These are phyloP conservation scores for Syndactyla subalaris DNA, from an alignment of 2,797 vertebrate species.

Conservation along the genomic window DNA sequence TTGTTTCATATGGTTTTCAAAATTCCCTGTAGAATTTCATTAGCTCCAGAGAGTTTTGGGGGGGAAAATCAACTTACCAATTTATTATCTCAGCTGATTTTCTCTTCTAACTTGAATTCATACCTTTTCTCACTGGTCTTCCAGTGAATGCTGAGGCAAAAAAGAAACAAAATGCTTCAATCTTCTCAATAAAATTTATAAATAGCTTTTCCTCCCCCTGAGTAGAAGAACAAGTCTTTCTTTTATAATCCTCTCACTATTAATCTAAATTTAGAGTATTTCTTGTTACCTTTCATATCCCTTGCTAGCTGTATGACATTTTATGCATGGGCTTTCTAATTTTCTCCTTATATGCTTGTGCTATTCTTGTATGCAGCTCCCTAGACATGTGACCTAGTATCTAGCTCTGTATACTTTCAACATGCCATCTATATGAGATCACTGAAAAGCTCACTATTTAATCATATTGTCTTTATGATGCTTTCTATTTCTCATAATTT, in stretches of 20 bases:
- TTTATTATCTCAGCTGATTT: neutral
- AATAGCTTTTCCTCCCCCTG: neutral
- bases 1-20: neutral
- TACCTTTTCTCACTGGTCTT: neutral
- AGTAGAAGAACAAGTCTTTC: neutral
- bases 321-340: slow-evolving; percentile 25
- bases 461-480: neutral
- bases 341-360: neutral
- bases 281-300: neutral
- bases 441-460: neutral
- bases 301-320: slow-evolving; percentile 30
- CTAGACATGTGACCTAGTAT: neutral
- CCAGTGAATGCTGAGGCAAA: neutral
- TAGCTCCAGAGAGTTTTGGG: neutral
- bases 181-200: neutral
- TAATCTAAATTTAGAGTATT: slow-evolving; percentile 33
- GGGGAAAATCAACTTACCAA: accelerated
- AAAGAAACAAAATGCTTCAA: neutral
- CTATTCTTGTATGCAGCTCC: slow-evolving; percentile 9
- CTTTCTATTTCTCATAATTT: neutral
- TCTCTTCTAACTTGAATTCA: neutral
- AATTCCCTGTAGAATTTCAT: neutral
- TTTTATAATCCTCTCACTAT: neutral
- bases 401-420: neutral
- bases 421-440: neutral